Evolutionary conservation across 2,113 vertebrate species (phyloP).

Genomic region (Leucosticte australis): DNA sequence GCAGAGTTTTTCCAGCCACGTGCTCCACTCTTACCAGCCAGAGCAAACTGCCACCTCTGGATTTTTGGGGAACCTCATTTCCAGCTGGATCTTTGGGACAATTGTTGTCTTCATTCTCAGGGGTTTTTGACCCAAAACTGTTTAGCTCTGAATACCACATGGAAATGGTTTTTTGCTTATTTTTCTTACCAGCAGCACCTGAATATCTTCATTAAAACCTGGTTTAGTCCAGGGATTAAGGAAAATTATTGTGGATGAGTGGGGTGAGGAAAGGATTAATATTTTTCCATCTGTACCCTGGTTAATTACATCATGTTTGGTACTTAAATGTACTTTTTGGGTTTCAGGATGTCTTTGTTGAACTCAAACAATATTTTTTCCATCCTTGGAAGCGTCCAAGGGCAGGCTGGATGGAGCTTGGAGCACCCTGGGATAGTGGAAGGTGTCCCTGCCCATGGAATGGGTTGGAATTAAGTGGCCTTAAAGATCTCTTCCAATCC

Average conservation of each 20-base stretch:
- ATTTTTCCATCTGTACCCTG: background rate
- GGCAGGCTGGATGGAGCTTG: background rate
- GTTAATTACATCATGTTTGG: background rate
- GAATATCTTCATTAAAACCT: background rate
- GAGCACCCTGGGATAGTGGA: fast-evolving
- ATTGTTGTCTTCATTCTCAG: background rate
- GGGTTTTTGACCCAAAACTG: fast-evolving
- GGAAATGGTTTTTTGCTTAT: background rate
- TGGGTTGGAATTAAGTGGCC: background rate
- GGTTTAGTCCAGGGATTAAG: background rate
- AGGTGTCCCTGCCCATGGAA: background rate
- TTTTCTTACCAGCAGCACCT: background rate
- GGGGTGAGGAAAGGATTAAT: background rate
- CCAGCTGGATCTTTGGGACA: background rate
- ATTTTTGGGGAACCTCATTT: background rate
- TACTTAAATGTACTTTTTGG: background rate
- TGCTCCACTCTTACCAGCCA: background rate
- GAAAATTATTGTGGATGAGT: background rate
- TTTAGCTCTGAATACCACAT: background rate
- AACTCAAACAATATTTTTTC: background rate
- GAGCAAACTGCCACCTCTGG: background rate
- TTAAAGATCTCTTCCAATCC: background rate
- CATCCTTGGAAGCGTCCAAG: background rate
- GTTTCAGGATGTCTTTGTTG: background rate
- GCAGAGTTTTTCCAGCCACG: fast-evolving